Percentiles rank a stretch among this genome's conserved stretches.
Conservation (phyloP, 2,797 vertebrate species). For the Manis pentadactyla region DNA sequence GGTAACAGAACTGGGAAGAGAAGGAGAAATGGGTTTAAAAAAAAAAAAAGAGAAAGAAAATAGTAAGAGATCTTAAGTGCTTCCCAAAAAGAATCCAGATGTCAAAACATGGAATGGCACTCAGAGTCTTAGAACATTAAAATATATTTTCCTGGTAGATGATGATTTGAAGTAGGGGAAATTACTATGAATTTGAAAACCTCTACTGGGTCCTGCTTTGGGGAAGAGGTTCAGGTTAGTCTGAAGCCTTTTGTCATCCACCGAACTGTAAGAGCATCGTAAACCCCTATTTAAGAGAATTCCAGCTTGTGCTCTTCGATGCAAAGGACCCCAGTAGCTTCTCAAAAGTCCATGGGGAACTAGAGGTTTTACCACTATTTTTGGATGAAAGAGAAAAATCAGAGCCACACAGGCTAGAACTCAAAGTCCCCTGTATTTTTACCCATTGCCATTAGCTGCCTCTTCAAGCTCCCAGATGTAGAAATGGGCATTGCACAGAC, state of each 20-base stretch:
- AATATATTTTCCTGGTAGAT: not conserved
- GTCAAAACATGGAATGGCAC: not conserved
- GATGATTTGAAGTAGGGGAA: not conserved
- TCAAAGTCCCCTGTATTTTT: not conserved
- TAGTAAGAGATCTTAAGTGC: not conserved
- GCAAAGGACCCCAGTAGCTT: not conserved
- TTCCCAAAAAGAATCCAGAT: not conserved
- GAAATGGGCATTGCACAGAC: rapidly evolving
- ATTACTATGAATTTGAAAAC: not conserved
- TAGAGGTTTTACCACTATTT: not conserved
- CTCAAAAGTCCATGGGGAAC: not conserved
- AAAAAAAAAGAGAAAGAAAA: not conserved
- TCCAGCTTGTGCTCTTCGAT: not conserved
- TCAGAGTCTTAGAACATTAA: not conserved
- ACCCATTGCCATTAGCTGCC: not conserved
- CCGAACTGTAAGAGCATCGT: not conserved
- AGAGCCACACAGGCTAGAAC: not conserved
- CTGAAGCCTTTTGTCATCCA: not conserved
- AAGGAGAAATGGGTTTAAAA: not conserved
- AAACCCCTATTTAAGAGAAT: not conserved
- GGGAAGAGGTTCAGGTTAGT: not conserved
- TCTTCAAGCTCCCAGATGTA: not conserved
- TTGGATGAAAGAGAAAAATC: not conserved
- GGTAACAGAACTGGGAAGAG: not conserved
- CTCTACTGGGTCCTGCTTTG: not conserved